Evolutionary conservation across 2,888 invertebrate species (phyloP), one percentile per base, ranked within the genome.

Genomic region (Chelonus formosanus): DNA sequence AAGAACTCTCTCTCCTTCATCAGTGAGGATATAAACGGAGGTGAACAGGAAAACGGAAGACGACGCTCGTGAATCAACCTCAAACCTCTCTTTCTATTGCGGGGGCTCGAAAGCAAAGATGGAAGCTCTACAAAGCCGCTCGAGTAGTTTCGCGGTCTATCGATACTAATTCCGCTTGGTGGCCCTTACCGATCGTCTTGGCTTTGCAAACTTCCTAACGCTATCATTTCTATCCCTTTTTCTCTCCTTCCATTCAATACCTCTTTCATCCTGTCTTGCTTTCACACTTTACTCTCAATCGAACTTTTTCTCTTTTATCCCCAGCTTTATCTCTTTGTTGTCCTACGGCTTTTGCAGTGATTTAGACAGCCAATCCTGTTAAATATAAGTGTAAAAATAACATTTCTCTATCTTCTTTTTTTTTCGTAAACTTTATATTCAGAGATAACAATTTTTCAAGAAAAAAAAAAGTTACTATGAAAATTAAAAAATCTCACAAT

Each of bases 101-200:
- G 20, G 20, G 20, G 20, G 20, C 20, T n/a, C 34, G 55, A 64
- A 58, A 65, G 62, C 62, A 53, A 63, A 65, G 69, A 69, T 58
- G 44, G 50, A 45, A 67, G 70, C 63, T 70, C 67, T 60, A 67
- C 70, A 71, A 70, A 72, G 67, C 71, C 67, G 70, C 66, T 58
- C 52, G 66, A 68, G 67, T 67, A 66, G 57, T 67, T 60, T 47
- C 59, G 63, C 63, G 65, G 70, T 68, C 71, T 70, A 71, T 72
- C 70, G 70, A 71, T 71, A 71, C 71, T 73, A 73, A 73, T 71
- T 73, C 70, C 69, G 57, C 61, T 60, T 34, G 48, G 45, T 44
- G 44, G 62, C 53, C 53, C 62, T 63, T 57, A 57, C 53, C 61
- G 52, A 66, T 66, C 66, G 56, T 55, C 56, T 50, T 55, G 65